Base-by-base conservation (phyloP, 2,888 invertebrate genomes). In the Cotesia congregata region DNA sequence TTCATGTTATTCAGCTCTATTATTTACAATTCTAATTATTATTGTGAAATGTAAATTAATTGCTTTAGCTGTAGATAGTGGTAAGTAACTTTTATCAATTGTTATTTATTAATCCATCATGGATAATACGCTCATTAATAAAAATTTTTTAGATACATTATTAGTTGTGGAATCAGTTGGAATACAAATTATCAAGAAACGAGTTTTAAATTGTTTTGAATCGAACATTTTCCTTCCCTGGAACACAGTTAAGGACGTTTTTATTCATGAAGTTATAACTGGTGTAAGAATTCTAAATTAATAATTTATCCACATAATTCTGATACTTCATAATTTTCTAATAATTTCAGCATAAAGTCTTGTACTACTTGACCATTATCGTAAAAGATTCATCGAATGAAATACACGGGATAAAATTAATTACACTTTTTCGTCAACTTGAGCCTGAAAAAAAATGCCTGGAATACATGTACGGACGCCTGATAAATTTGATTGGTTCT, bases 381-480 rank as follows among this genome's bases (percentile, higher is more conserved):
- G 83, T 88, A 7, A 86, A 82, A 75, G 87, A 88, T 62, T 77
- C 83, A 1, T 75, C 84, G 41, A 82, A 79, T 59, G 84, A 83
- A 6, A 83, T 84, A 76, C 83, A 86, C 75, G 77, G 79, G 1
- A 83, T 82, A 15, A 86, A 84, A 81, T 79, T 90, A 20, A 85
- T 90, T 75, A 89, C 89, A 9, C 72, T 90, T n/a, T 89, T 90
- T 77, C 81, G 83, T 80, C 85, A 89, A 72, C 79, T 88, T 40
- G 84, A 86, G 78, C 89, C 89, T 0, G 88, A 89, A 77, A 84
- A 86, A 85, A 86, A 86, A 89, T 89, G 89, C 87, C 88, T 89
- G 88, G 89, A 88, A 86, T 88, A 88, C 83, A 88, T 89, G 84
- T 89, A 88, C 87, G 85, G 78, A 78, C 87, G 81, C 59, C 84